Conservation (phyloP, 2,113 vertebrate species). For the Colinus virginianus region DNA sequence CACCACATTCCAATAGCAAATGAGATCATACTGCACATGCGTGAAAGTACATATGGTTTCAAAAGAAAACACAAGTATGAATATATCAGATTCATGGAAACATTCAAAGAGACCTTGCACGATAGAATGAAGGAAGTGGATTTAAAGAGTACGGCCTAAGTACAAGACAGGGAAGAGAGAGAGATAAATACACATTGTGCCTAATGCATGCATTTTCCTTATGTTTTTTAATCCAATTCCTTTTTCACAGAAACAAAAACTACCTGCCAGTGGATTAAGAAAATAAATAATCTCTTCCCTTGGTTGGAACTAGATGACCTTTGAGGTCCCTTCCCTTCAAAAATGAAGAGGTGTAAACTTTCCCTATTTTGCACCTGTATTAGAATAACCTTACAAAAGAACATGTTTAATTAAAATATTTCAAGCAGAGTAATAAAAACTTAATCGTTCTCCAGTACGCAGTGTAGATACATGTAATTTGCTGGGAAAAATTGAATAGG, state of each 20-base stretch:
- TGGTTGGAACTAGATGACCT: too few relatives aligned
- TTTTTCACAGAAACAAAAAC: neutral
- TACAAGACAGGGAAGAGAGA: neutral
- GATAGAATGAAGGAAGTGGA: neutral
- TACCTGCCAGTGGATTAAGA: neutral
- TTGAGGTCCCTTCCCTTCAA: neutral
- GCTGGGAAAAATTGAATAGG: conserved; percentile 27
- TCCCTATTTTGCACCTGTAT: neutral
- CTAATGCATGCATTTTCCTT: neutral
- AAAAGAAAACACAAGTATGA: neutral
- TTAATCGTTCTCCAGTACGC: neutral
- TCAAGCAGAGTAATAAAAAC: conserved; percentile 37
- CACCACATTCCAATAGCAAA: neutral
- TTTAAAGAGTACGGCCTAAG: neutral
- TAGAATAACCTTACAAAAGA: conserved; percentile 8
- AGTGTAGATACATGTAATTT: conserved; percentile 40
- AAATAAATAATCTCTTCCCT: neutral
- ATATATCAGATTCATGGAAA: neutral
- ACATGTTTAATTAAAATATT: conserved; percentile 53
- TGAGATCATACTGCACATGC: neutral
- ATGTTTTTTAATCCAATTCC: neutral
- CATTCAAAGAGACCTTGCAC: neutral
- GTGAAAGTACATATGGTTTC: neutral
- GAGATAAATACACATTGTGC: neutral
- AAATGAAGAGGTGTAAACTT: neutral